Evolutionary conservation across 1,140 invertebrate genomes (phyloP).

Genomic region (Pachypsylla venusta): DNA sequence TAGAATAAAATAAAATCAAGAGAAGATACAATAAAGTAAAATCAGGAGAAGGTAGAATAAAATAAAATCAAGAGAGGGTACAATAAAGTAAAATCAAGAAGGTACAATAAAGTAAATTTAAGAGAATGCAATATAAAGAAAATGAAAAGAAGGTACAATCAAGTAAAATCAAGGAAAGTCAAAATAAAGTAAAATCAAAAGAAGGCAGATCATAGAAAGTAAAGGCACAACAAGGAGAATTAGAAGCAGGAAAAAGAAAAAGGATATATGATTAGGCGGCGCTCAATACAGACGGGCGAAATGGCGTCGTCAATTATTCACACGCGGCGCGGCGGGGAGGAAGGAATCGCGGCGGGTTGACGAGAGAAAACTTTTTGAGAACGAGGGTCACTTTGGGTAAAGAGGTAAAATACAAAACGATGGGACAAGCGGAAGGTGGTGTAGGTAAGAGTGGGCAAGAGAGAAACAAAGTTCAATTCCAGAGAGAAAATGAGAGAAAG

Average conservation of each 20-base stretch:
- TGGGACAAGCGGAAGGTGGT: background rate
- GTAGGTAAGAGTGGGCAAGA: no score
- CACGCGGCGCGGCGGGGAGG: background rate
- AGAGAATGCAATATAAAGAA: background rate
- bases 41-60: background rate
- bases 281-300: background rate
- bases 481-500: no score
- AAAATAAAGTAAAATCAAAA: background rate
- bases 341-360: no score
- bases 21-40: background rate
- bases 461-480: no score
- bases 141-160: background rate
- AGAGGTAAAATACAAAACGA: no score
- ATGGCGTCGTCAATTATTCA: conserved; percentile 9
- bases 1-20: background rate
- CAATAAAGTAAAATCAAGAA: background rate
- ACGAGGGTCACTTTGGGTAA: conserved; percentile 8
- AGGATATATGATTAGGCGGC: background rate
- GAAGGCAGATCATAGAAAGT: background rate
- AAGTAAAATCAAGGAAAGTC: background rate
- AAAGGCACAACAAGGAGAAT: background rate
- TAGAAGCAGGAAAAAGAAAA: background rate
- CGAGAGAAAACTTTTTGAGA: no score
- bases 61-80: background rate
- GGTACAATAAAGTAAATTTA: background rate